Percentiles rank a stretch among this genome's conserved stretches.
Evolutionary conservation across 2,113 vertebrate species (phyloP).

Genomic region (Ia io): DNA sequence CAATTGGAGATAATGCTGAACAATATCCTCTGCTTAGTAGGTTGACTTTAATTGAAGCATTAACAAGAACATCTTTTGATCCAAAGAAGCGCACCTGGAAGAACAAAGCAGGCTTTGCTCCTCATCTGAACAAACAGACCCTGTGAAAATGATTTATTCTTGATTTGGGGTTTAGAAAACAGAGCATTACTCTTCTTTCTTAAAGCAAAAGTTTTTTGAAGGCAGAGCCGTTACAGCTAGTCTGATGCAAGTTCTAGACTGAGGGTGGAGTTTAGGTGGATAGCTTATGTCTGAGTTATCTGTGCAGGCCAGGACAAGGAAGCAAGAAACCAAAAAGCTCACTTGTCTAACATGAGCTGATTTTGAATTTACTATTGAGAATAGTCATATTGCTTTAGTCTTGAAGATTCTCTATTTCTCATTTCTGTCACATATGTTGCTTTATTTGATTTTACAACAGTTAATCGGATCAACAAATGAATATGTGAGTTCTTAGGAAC

Average conservation of each 20-base stretch:
- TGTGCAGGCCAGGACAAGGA: not conserved
- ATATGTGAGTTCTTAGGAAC: not conserved
- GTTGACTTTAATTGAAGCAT: not conserved
- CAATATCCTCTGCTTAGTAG: not conserved
- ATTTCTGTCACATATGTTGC: not conserved
- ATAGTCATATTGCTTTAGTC: not conserved
- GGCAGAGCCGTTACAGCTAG: not conserved
- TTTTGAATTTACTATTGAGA: not conserved
- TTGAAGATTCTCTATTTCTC: not conserved
- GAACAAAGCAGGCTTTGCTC: slow-evolving; percentile 15
- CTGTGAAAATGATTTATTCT: slow-evolving; percentile 19
- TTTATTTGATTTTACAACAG: not conserved
- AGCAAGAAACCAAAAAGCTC: not conserved
- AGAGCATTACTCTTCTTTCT: not conserved
- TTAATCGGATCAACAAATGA: not conserved
- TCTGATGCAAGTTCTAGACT: not conserved
- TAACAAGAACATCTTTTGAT: not conserved
- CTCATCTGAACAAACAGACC: not conserved
- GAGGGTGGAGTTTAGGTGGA: not conserved
- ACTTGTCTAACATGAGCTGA: not conserved
- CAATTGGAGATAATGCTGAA: not conserved
- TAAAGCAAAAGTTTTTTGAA: not conserved
- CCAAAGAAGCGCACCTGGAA: not conserved
- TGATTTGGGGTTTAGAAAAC: not conserved
- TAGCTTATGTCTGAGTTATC: not conserved